These are phyloP conservation scores for Ophonus ardosiacus DNA, from an alignment of 2,888 invertebrate genomes.

Conservation along the genomic window DNA sequence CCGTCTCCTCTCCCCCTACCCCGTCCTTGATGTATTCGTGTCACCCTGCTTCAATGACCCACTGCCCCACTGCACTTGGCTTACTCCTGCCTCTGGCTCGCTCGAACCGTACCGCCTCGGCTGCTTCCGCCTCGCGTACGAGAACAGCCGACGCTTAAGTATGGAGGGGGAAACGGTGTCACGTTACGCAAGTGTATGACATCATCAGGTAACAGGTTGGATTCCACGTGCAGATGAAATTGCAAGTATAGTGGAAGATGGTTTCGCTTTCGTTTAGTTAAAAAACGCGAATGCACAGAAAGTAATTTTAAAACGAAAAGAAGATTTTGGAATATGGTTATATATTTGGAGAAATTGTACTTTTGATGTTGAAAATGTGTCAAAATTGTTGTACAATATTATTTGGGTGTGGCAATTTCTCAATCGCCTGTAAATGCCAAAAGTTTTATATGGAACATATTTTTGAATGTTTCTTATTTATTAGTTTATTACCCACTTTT, in stretches of 20 bases:
- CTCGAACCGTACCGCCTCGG: background rate
- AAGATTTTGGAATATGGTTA: background rate
- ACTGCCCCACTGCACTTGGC: constrained; percentile 70
- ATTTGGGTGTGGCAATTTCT: too few relatives aligned
- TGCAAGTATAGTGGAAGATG: constrained; percentile 41
- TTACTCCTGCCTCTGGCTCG: constrained; percentile 58
- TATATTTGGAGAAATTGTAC: background rate
- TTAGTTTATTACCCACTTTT: too few relatives aligned
- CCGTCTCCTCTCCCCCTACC: background rate
- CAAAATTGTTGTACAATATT: background rate
- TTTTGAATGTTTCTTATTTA: too few relatives aligned
- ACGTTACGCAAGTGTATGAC: constrained; percentile 59
- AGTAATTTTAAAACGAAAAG: too few relatives aligned
- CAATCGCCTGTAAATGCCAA: too few relatives aligned
- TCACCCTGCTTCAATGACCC: constrained; percentile 68
- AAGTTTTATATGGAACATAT: too few relatives aligned
- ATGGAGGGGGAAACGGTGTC: constrained; percentile 31
- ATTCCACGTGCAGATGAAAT: constrained; percentile 58
- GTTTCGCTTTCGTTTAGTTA: constrained; percentile 11
- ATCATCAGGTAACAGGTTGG: constrained; percentile 59
- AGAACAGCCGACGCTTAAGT: background rate
- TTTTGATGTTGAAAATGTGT: constrained; percentile 1
- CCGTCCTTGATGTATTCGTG: constrained; percentile 21
- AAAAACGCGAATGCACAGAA: too few relatives aligned
- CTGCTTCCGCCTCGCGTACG: constrained; percentile 5